phyloP scores from a whole-genome alignment of 1,140 invertebrate species.

The Drosophila subpulchrella region DNA sequence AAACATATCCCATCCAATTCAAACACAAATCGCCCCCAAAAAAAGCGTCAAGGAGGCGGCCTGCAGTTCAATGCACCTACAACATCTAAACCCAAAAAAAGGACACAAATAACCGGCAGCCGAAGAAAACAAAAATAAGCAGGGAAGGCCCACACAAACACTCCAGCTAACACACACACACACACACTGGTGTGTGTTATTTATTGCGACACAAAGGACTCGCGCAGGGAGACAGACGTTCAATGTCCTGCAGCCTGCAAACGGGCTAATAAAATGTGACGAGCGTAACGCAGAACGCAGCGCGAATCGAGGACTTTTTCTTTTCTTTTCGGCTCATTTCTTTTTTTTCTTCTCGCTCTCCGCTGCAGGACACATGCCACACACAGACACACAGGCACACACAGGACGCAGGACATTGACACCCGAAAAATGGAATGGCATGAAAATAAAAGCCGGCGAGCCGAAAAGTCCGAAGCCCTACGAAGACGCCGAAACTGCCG shows the following conservation, averaged over 20 bases:
- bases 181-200: constrained; percentile 54
- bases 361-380: constrained; percentile 42
- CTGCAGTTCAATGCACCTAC: constrained; percentile 75
- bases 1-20: background rate
- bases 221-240: constrained; percentile 66
- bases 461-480: constrained; percentile 62
- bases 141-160: constrained; percentile 31
- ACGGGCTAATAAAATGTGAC: constrained; percentile 81
- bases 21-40: constrained; percentile 10
- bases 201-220: constrained; percentile 78
- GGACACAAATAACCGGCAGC: constrained; percentile 21
- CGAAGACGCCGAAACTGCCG: constrained; percentile 58
- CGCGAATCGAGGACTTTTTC: constrained; percentile 65
- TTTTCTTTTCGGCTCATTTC: background rate
- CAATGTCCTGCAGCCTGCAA: constrained; percentile 79
- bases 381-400: constrained; percentile 18
- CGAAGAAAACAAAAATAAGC: constrained; percentile 36
- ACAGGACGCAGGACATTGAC: constrained; percentile 74
- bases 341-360: constrained; percentile 5
- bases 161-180: constrained; percentile 7
- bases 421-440: constrained; percentile 66
- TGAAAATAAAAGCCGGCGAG: constrained; percentile 46
- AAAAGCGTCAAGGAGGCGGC: constrained; percentile 47
- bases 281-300: constrained; percentile 74
- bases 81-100: constrained; percentile 58